Percentiles rank a stretch among this genome's conserved stretches.
These are phyloP conservation scores for Vespertilio murinus DNA, from an alignment of 2,797 vertebrate genomes.

Conservation along the genomic window DNA sequence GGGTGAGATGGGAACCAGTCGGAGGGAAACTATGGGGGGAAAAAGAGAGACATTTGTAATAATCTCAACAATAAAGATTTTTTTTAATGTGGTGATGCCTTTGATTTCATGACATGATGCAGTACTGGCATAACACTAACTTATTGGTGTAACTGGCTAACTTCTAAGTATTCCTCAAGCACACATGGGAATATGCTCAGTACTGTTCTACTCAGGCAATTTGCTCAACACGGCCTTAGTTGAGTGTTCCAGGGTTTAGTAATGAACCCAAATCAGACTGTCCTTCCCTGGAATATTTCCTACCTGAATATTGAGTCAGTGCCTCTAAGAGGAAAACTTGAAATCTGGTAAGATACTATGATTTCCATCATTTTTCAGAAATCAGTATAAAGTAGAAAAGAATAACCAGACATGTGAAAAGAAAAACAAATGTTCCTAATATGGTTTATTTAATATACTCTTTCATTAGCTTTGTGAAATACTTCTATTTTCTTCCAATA, in stretches of 20 bases:
- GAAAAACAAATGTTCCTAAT: background rate
- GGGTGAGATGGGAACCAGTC: too few relatives aligned
- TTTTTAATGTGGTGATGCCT: background rate
- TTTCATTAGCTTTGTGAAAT: background rate
- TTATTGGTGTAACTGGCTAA: background rate
- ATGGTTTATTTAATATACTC: background rate
- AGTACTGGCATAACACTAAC: background rate
- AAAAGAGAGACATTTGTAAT: too few relatives aligned
- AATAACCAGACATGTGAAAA: background rate
- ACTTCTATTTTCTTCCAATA: background rate
- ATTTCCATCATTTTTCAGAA: background rate
- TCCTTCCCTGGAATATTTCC: conserved; percentile 4
- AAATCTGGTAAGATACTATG: background rate
- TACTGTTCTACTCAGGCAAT: background rate
- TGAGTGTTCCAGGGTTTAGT: background rate
- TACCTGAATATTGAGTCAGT: background rate
- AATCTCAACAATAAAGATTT: too few relatives aligned
- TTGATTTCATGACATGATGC: background rate
- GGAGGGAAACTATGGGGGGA: too few relatives aligned
- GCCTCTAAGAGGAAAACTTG: background rate
- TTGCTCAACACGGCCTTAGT: background rate
- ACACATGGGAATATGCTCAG: background rate
- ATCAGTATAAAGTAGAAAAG: background rate
- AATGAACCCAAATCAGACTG: background rate
- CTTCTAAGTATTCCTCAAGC: background rate